Evolutionary conservation across 2,797 vertebrate species (phyloP).

Genomic region (Ctenosaura bakeri): DNA sequence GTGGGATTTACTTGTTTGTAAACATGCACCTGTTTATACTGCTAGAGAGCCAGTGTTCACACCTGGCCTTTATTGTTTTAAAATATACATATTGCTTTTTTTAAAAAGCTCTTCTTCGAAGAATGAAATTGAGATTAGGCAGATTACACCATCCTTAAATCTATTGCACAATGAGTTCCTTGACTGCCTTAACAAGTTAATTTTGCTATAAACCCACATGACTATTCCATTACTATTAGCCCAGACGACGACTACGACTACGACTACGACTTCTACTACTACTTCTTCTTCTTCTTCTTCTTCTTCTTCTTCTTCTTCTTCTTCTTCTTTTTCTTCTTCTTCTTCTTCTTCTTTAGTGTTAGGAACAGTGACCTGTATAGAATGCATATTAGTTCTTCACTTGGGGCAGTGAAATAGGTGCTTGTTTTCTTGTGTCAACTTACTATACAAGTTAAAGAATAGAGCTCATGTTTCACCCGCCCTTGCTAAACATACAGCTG

Average conservation of each 20-base stretch:
- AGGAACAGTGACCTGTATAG: slow-evolving; percentile 40
- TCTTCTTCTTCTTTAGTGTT: slow-evolving; percentile 56
- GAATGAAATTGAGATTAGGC: slow-evolving; percentile 54
- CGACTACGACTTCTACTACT: no score
- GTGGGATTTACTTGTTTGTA: not conserved
- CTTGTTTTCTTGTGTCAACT: slow-evolving; percentile 52
- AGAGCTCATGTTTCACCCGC: slow-evolving; percentile 21
- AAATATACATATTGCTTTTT: not conserved
- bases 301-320: no score
- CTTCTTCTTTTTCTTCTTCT: no score
- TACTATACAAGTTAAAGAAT: slow-evolving; percentile 36
- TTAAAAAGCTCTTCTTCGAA: slow-evolving; percentile 23
- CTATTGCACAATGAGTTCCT: slow-evolving; percentile 39
- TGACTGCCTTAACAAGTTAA: slow-evolving; percentile 70
- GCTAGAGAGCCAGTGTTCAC: not conserved
- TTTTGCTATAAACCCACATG: slow-evolving; percentile 51
- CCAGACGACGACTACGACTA: not conserved
- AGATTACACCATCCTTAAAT: slow-evolving; percentile 40
- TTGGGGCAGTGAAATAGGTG: slow-evolving; percentile 45
- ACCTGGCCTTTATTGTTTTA: not conserved
- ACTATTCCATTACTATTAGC: slow-evolving; percentile 62
- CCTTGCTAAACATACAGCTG: slow-evolving; percentile 4
- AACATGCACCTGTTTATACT: not conserved
- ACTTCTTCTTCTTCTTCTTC: no score
- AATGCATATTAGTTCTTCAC: slow-evolving; percentile 13